Conservation (phyloP, 2,888 invertebrate species). For the Sturmia bella region DNA sequence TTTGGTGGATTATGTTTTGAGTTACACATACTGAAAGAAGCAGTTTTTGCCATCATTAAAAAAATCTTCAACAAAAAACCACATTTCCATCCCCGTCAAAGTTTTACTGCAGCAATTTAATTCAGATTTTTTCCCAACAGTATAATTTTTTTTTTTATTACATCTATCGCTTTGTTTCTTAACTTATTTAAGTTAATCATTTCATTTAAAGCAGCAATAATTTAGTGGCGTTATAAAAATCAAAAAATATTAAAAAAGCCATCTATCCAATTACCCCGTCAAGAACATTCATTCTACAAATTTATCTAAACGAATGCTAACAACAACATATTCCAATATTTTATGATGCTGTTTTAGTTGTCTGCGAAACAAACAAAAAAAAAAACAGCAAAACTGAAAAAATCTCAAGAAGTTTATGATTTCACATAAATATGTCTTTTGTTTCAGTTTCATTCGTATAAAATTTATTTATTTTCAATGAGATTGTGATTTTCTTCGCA, state of each 20-base stretch:
- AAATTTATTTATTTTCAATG: conserved; percentile 33
- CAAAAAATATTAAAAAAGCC: conserved; percentile 15
- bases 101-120: not conserved
- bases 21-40: too few species aligned
- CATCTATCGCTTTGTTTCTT: not conserved
- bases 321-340: not conserved
- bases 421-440: conserved; percentile 15
- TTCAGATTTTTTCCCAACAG: not conserved
- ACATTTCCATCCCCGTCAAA: too few species aligned
- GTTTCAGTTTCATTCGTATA: not conserved
- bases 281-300: not conserved
- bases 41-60: too few species aligned
- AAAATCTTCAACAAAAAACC: too few species aligned
- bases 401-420: conserved; percentile 5
- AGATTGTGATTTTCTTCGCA: conserved; percentile 21
- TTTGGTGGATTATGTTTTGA: too few species aligned
- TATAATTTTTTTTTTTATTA: not conserved
- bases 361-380: not conserved
- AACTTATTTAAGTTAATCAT: conserved; percentile 8
- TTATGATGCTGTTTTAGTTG: not conserved
- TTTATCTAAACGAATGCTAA: conserved; percentile 8
- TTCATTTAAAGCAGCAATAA: conserved; percentile 5
- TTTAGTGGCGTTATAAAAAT: not conserved
- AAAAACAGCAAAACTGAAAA: not conserved
- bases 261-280: conserved; percentile 15